Conservation (phyloP, 2,113 vertebrate species). For the Pardalotus punctatus region DNA sequence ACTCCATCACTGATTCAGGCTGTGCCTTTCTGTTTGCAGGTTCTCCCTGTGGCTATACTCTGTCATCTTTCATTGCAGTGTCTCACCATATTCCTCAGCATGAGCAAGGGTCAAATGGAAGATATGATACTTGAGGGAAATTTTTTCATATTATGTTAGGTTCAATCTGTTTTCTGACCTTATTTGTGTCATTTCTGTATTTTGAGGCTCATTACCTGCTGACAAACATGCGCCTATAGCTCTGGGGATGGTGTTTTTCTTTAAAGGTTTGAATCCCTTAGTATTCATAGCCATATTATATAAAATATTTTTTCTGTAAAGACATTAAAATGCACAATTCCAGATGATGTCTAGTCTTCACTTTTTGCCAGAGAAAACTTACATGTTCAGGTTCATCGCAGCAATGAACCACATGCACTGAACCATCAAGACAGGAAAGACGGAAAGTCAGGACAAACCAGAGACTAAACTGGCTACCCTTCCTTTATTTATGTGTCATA, state of each 20-base stretch:
- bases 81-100: background rate
- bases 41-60: background rate
- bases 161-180: background rate
- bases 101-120: background rate
- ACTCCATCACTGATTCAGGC: background rate
- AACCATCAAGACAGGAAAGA: background rate
- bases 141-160: background rate
- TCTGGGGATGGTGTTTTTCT: background rate
- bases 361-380: background rate
- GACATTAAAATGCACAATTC: background rate
- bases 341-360: background rate
- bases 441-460: background rate
- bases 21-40: background rate
- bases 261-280: background rate
- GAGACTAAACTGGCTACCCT: background rate
- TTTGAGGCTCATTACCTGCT: background rate
- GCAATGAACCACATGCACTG: background rate
- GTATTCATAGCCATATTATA: background rate
- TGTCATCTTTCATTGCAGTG: background rate
- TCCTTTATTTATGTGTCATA: background rate
- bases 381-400: background rate
- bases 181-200: background rate
- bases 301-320: background rate
- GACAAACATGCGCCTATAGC: background rate
- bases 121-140: background rate